These are phyloP conservation scores for Odontocolon sp. DNA, from an alignment of 2,888 invertebrate species.

Conservation along the genomic window DNA sequence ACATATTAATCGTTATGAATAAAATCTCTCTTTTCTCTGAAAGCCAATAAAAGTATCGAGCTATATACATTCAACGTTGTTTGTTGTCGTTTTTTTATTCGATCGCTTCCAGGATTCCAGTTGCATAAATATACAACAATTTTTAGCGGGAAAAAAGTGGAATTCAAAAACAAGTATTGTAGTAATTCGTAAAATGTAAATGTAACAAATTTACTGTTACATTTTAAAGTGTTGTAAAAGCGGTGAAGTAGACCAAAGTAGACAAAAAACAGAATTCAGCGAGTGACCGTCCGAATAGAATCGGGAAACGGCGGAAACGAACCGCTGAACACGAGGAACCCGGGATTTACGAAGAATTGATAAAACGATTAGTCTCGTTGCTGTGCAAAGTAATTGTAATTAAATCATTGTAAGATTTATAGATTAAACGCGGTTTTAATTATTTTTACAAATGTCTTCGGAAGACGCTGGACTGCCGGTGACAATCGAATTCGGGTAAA, in stretches of 20 bases:
- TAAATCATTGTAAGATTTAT: background rate
- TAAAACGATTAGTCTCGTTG: background rate
- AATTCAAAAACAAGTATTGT: background rate
- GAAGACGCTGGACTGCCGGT: conserved; percentile 57
- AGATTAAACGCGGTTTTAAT: background rate
- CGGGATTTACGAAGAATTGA: conserved; percentile 38
- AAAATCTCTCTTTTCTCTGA: too few species aligned
- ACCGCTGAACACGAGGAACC: conserved; percentile 46
- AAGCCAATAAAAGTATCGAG: conserved; percentile 13
- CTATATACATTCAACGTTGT: conserved; percentile 15
- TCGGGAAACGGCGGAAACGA: conserved; percentile 31
- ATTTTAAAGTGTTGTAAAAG: too few species aligned
- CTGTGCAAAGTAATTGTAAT: background rate
- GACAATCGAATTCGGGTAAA: conserved; percentile 75
- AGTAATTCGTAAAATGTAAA: background rate
- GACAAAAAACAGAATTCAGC: too few species aligned
- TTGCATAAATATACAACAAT: background rate
- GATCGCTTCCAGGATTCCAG: background rate
- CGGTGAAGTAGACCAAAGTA: background rate
- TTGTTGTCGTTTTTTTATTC: conserved; percentile 27
- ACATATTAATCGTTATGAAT: too few species aligned
- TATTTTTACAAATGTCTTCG: conserved; percentile 61
- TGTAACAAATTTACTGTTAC: too few species aligned
- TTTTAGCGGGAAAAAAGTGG: background rate
- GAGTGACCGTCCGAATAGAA: background rate